Evolutionary conservation across 2,113 vertebrate genomes (phyloP), one percentile per base, ranked within the genome.

Genomic region (Genyomyrus donnyi): DNA sequence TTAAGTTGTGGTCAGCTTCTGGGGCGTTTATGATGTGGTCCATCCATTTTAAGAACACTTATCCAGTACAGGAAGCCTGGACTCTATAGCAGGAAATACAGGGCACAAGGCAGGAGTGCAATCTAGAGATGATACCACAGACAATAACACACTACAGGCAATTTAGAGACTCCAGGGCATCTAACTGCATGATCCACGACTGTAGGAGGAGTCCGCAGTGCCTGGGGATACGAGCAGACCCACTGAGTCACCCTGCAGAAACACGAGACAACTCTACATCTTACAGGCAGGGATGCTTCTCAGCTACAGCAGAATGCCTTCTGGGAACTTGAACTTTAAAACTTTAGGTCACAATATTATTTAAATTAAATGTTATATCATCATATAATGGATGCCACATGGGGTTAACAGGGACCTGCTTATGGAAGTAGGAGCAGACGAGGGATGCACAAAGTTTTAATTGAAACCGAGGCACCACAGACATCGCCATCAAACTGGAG

Each of bases 401-500:
- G 15, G 74, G 35, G n/a, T 42, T 19, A 39, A 7, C 5, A 5
- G 17, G 31, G 74, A 80, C 6, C 19, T 80, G 31, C 15, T 6
- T 80, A 42, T 80, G 31, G 74, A 80, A 80, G 74, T 39, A n/a
- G 39, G 21, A n/a, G 21, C 27, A 21, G 19, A 19, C 4, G 4
- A 3, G 27, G 3, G 17, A 50, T 19, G 3, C 13, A 35, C 27
- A 85, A 13, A 50, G n/a, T n/a, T 87, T 50, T 19, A 19, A 39
- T 42, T 17, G 74, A 42, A 52, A n/a, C 5, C n/a, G 15, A 53
- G 11, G 24, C 46, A 53, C 6, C 74, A 19, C 9, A 39, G 13
- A 80, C 15, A 7, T 17, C 35, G 7, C 31, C 52, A 10, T 48
- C 31, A 62, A 45, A 45, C 92, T 92, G 85, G 35, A 85, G 85